Evolutionary conservation across 2,888 invertebrate species (phyloP).

Genomic region (Mythimna pallens): DNA sequence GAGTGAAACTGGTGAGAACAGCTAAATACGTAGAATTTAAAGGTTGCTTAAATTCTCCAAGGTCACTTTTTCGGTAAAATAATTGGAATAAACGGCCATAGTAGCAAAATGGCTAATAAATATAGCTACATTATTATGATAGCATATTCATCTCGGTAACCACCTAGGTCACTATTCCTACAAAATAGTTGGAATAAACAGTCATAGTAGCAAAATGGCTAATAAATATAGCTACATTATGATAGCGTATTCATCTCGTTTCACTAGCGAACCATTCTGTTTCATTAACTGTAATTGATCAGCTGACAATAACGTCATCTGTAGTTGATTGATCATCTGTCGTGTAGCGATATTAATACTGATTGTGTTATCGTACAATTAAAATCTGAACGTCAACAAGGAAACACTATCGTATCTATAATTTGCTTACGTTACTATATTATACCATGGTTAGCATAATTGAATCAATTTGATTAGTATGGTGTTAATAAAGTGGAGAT

Average conservation of each 20-base stretch:
- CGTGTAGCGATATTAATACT: conserved; percentile 45
- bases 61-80: too few species aligned
- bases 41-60: too few species aligned
- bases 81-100: too few species aligned
- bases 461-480: background rate
- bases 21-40: too few species aligned
- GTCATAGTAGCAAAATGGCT: background rate
- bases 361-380: conserved; percentile 55
- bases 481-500: too few species aligned
- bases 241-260: conserved; percentile 12
- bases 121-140: too few species aligned
- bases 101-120: too few species aligned
- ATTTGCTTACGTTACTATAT: background rate
- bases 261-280: conserved; percentile 36
- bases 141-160: background rate
- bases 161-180: background rate
- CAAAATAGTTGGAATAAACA: too few species aligned
- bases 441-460: background rate
- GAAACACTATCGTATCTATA: background rate
- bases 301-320: conserved; percentile 37
- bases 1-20: too few species aligned
- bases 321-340: conserved; percentile 45
- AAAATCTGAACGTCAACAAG: conserved; percentile 39
- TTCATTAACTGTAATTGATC: conserved; percentile 57
- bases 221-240: background rate